Base-by-base conservation (phyloP, 2,888 invertebrate species). In the Acleris cristana region DNA sequence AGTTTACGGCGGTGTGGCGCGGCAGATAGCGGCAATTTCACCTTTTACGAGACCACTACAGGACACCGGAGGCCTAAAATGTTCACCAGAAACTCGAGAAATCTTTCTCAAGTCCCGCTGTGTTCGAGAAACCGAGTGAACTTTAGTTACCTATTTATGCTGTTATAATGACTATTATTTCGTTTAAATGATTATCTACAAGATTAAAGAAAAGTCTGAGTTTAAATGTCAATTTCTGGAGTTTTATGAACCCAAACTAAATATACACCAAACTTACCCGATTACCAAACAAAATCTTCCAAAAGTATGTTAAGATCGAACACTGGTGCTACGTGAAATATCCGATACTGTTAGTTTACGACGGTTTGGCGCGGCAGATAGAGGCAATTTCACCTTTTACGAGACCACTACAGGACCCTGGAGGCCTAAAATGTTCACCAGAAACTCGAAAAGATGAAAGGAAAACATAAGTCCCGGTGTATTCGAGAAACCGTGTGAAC, bases 1-100 rank as follows among this genome's bases (percentile, higher is more conserved):
- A 53, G 66, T 66, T 62, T 66, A 66, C 57, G 51, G 58, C 62
- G 59, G 59, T 34, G 57, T 67, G 67, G 67, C n/a, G 45, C 34
- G 34, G 10, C 57, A n/a, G 67, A 67, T 67, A 67, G 66, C 49
- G 45, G 26, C 49, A 7, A 52, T 51, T 55, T 57, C 64, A 58
- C 62, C 67, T 67, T 63, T 67, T 58, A 67, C 53, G 67, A 58
- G 62, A 30, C 62, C 45, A 19, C 40, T 48, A 23, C 52, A 10
- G 30, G 26, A 14, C 40, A 0, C n/a, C 16, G 58, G 63, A 23
- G 12, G 34, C 34, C 63, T 67, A 67, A 67, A 67, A 67, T 69
- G 65, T 60, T 21, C 23, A 12, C 21, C 3, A 8, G 18, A 48
- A 48, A 48, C 45, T n/a, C n/a, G 14, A 45, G 12, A 3, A n/a